Percentiles rank a stretch among this genome's conserved stretches.
Evolutionary conservation across 2,888 invertebrate genomes (phyloP).

Genomic region (Alsophila aescularia): DNA sequence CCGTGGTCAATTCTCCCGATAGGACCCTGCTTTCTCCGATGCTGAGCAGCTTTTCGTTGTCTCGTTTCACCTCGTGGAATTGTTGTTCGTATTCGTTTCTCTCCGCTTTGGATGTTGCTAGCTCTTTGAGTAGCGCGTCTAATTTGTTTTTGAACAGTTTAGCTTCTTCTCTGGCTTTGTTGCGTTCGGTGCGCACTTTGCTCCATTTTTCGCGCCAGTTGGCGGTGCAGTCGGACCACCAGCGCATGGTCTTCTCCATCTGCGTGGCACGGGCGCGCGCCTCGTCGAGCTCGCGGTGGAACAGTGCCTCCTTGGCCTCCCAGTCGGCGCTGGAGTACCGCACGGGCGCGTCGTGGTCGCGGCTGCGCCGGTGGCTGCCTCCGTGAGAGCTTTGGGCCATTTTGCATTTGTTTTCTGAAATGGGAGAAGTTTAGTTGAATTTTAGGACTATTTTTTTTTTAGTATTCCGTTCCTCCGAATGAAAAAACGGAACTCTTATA

Average conservation of each 20-base stretch:
- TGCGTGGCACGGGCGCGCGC: conserved; percentile 97
- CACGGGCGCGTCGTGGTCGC: conserved; percentile 87
- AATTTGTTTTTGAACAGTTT: conserved; percentile 92
- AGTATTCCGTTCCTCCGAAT: too few species aligned
- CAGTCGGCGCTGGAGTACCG: conserved; percentile 89
- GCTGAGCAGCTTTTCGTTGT: conserved; percentile 90
- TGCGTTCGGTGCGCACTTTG: conserved; percentile 95
- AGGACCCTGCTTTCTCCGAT: conserved; percentile 76
- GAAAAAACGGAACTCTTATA: too few species aligned
- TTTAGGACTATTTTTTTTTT: background rate
- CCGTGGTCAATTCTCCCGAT: conserved; percentile 65
- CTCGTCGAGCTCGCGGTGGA: conserved; percentile 94
- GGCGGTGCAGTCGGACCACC: conserved; percentile 99
- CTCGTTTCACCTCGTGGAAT: conserved; percentile 90
- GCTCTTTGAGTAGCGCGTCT: conserved; percentile 91
- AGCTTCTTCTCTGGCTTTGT: conserved; percentile 95
- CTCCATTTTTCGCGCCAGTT: conserved; percentile 99
- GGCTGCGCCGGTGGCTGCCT: conserved; percentile 85
- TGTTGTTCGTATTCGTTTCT: conserved; percentile 91
- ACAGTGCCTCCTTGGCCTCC: conserved; percentile 90
- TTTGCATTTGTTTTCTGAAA: conserved; percentile 53
- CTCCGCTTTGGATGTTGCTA: conserved; percentile 89
- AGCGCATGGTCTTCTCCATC: conserved; percentile 99
- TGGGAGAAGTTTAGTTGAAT: conserved; percentile 5
- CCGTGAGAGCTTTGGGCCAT: conserved; percentile 88